Conservation (phyloP, 2,888 invertebrate genomes). For the Chymomyza caudatula region DNA sequence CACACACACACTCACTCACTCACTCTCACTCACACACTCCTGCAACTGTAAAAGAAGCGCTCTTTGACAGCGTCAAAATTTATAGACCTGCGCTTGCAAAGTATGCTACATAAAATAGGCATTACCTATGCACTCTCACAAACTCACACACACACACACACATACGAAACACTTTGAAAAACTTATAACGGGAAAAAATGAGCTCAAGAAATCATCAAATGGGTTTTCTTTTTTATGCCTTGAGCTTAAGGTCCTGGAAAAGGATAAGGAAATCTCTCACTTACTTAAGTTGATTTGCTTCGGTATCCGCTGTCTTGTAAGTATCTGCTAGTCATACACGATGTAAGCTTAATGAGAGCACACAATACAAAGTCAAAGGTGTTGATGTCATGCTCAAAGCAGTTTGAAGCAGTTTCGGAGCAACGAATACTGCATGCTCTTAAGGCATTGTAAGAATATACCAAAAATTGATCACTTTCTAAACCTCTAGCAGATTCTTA, state of each 20-base stretch:
- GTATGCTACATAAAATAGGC: constrained; percentile 54
- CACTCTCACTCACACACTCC: neutral
- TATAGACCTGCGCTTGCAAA: constrained; percentile 54
- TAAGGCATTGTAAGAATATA: neutral
- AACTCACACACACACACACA: constrained; percentile 2
- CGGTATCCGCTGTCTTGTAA: neutral
- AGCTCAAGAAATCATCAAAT: constrained; percentile 45
- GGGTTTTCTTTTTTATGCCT: constrained; percentile 46
- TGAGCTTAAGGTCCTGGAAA: neutral
- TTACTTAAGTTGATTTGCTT: constrained; percentile 30
- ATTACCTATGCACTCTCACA: neutral
- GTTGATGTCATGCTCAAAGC: constrained; percentile 28
- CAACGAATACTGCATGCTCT: neutral
- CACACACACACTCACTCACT: constrained; percentile 30
- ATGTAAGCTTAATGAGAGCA: constrained; percentile 24
- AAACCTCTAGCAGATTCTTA: too few relatives aligned
- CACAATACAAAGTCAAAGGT: too few relatives aligned
- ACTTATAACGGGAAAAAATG: constrained; percentile 6
- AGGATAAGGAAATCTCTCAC: constrained; percentile 4
- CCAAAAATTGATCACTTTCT: too few relatives aligned
- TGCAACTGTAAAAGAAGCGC: too few relatives aligned
- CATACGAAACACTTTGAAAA: constrained; percentile 1
- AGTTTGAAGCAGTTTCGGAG: neutral
- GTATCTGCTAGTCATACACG: constrained; percentile 7
- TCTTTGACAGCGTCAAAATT: constrained; percentile 43